Evolutionary conservation across 2,888 invertebrate species (phyloP).

Genomic region (Lepidocyrtinus sp.): DNA sequence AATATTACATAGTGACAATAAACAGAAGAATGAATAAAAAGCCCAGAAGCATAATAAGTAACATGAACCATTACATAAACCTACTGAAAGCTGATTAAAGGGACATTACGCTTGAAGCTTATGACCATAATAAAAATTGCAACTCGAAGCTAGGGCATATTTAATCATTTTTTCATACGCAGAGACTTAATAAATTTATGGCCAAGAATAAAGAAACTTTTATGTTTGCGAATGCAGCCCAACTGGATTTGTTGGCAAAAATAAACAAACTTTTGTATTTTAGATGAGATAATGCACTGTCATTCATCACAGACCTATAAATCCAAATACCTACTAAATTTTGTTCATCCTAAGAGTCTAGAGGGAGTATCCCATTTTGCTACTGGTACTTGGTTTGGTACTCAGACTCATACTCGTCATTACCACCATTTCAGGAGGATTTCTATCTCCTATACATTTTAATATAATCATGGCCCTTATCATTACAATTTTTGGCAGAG

Average conservation of each 20-base stretch:
- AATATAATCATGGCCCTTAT: too few relatives aligned
- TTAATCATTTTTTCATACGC: background rate
- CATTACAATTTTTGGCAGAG: background rate
- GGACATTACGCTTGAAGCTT: background rate
- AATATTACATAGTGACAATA: too few relatives aligned
- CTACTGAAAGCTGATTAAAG: background rate
- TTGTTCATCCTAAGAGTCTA: background rate
- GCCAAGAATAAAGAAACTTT: background rate
- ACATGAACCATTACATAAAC: background rate
- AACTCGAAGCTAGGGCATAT: background rate
- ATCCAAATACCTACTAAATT: background rate
- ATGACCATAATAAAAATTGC: conserved; percentile 2
- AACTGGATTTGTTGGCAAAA: conserved; percentile 7
- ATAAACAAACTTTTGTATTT: too few relatives aligned
- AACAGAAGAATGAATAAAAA: background rate
- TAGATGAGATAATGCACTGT: too few relatives aligned
- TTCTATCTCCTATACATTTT: background rate
- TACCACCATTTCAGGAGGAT: background rate
- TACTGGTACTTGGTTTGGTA: background rate
- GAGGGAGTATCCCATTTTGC: background rate
- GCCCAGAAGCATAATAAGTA: background rate
- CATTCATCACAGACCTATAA: too few relatives aligned
- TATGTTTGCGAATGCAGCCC: background rate
- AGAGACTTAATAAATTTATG: background rate
- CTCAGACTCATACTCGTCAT: background rate